Percentiles rank a stretch among this genome's conserved stretches.
These are phyloP conservation scores for Agrilus planipennis DNA, from an alignment of 1,140 invertebrate genomes.

Conservation along the genomic window DNA sequence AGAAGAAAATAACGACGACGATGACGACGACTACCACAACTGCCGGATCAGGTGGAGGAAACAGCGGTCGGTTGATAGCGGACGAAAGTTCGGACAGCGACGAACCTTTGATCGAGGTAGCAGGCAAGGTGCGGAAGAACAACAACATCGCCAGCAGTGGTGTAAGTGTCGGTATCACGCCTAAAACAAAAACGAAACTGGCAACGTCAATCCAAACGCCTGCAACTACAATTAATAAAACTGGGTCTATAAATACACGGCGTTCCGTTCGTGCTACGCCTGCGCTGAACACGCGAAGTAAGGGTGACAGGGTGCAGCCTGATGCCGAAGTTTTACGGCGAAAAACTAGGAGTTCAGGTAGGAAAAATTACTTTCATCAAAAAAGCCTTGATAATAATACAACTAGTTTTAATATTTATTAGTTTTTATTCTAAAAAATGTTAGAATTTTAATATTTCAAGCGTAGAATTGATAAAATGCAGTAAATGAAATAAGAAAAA, in stretches of 20 bases:
- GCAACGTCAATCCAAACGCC: slow-evolving; percentile 13
- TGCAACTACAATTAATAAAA: slow-evolving; percentile 11
- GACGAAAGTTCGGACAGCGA: slow-evolving; percentile 62
- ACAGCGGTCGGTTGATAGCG: slow-evolving; percentile 6
- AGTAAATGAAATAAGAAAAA: too few relatives aligned
- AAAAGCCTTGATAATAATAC: background rate
- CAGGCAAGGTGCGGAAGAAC: slow-evolving; percentile 51
- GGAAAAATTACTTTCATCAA: slow-evolving; percentile 11
- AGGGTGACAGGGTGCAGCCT: slow-evolving; percentile 22
- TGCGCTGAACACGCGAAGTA: slow-evolving; percentile 28
- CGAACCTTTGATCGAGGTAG: slow-evolving; percentile 60
- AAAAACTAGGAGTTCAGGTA: slow-evolving; percentile 55
- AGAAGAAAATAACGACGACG: slow-evolving; percentile 7
- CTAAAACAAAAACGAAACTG: slow-evolving; percentile 16
- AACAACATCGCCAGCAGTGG: slow-evolving; percentile 15
- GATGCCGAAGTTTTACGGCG: slow-evolving; percentile 33
- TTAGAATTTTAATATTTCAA: background rate
- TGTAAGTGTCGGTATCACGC: slow-evolving; percentile 2
- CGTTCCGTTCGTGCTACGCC: slow-evolving; percentile 23
- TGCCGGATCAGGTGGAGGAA: background rate
- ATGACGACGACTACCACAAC: slow-evolving; percentile 4
- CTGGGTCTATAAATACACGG: slow-evolving; percentile 26
- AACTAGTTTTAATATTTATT: slow-evolving; percentile 1
- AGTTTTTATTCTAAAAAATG: background rate
- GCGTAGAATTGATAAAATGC: too few relatives aligned